Conservation (phyloP, 2,888 invertebrate species). For the Carterocephalus palaemon region DNA sequence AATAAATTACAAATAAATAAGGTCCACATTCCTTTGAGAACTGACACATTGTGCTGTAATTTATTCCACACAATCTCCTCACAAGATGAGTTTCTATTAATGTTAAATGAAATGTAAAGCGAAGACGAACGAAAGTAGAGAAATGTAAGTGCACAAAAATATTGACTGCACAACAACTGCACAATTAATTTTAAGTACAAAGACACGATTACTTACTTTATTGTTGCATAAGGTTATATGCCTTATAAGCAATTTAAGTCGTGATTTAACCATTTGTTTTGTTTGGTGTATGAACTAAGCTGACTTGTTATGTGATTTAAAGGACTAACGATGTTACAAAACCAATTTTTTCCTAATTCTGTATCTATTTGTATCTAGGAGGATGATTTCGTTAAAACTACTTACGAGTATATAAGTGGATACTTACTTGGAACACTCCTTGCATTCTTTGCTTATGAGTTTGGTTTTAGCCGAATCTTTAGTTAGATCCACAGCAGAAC, state of each 20-base stretch:
- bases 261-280: no score
- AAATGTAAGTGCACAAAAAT: constrained; percentile 44
- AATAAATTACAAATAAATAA: constrained; percentile 52
- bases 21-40: constrained; percentile 45
- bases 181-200: background rate
- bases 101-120: constrained; percentile 60
- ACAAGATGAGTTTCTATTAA: constrained; percentile 51
- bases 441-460: constrained; percentile 59
- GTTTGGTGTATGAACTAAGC: no score
- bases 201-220: no score
- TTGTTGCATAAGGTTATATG: no score
- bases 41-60: constrained; percentile 49
- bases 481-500: constrained; percentile 75
- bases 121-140: constrained; percentile 63
- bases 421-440: constrained; percentile 73
- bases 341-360: no score
- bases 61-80: constrained; percentile 58
- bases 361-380: no score
- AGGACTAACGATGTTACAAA: no score
- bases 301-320: no score
- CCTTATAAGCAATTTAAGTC: no score
- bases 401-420: background rate
- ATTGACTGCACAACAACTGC: constrained; percentile 1
- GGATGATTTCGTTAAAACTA: no score
- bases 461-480: constrained; percentile 58